phyloP scores from a whole-genome alignment of 1,140 invertebrate genomes.

The Homalodisca vitripennis region DNA sequence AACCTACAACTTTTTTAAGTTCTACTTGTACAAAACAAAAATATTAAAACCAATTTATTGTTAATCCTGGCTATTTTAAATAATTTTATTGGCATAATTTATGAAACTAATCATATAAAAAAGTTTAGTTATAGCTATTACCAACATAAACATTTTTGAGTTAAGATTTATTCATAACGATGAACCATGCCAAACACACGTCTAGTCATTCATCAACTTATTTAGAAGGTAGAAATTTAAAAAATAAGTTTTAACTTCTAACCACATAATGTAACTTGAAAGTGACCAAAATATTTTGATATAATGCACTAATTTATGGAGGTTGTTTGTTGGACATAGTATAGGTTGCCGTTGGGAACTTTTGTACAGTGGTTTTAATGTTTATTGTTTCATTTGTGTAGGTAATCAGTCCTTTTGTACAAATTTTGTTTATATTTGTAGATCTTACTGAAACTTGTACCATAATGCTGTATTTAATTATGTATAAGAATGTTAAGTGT shows the following conservation, averaged over 20 bases:
- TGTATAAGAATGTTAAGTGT: constrained; percentile 7
- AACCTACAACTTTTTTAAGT: too few species aligned
- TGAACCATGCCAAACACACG: constrained; percentile 11
- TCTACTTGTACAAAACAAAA: too few species aligned
- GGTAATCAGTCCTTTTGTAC: constrained; percentile 13
- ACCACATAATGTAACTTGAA: constrained; percentile 16
- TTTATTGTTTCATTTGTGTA: constrained; percentile 14
- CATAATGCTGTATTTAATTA: constrained; percentile 3
- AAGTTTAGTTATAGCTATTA: too few species aligned
- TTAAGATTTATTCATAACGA: neutral
- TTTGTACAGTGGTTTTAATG: constrained; percentile 20
- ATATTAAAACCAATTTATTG: too few species aligned
- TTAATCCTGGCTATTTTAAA: too few species aligned
- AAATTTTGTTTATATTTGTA: constrained; percentile 23
- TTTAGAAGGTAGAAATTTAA: constrained; percentile 12
- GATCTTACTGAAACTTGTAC: constrained; percentile 11
- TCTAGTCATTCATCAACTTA: constrained; percentile 18
- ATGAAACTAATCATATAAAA: too few species aligned
- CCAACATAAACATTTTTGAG: neutral
- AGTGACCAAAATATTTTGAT: constrained; percentile 27
- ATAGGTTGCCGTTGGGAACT: neutral
- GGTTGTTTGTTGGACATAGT: constrained; percentile 19
- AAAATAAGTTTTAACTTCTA: constrained; percentile 11
- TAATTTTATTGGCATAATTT: too few species aligned
- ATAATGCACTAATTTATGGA: constrained; percentile 21